Evolutionary conservation across 2,113 vertebrate species (phyloP), one percentile per base, ranked within the genome.

Genomic region (Tiliqua scincoides): DNA sequence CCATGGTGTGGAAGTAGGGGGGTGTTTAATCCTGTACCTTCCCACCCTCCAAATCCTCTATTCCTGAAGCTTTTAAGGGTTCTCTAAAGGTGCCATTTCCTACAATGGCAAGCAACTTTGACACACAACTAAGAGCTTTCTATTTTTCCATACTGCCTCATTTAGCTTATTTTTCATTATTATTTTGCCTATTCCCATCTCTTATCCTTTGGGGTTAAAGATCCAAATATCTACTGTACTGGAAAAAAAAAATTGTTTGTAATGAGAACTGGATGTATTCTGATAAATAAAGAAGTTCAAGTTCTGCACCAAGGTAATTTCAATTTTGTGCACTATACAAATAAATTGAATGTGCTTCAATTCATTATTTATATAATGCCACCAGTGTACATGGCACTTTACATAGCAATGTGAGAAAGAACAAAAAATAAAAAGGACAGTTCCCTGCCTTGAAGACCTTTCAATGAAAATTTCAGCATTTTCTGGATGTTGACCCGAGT

Each of bases 251-350:
- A 74, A n/a, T 18, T 48, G 74, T 48, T 43, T 52, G 72, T n/a
- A 75, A 35, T 63, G 59, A 74, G 57, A 74, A 71, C 37, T 62
- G 82, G 11, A 27, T 83, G 57, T 62, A 48, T n/a, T 65, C 59
- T 32, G 82, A 84, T 43, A 75, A 84, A 84, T 84, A 73, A 81
- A 83, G 25, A 70, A 82, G 65, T 82, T 82, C 21, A 70, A 37
- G 32, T 82, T 70, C 80, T 70, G 40, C 65, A 57, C 67, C 21
- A 71, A n/a, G 23, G 67, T 71, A 71, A 37, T 82, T 75, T 59
- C 68, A 32, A 23, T 63, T n/a, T 52, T 74, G 70, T 63, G 61
- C 25, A 32, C 82, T 63, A 84, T 75, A 71, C 82, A 84, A 75
- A 75, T 84, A 75, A 48, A 63, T 63, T 74, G 71, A 63, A 63